Evolutionary conservation across 2,113 vertebrate genomes (phyloP).

Genomic region (Prunella himalayana): DNA sequence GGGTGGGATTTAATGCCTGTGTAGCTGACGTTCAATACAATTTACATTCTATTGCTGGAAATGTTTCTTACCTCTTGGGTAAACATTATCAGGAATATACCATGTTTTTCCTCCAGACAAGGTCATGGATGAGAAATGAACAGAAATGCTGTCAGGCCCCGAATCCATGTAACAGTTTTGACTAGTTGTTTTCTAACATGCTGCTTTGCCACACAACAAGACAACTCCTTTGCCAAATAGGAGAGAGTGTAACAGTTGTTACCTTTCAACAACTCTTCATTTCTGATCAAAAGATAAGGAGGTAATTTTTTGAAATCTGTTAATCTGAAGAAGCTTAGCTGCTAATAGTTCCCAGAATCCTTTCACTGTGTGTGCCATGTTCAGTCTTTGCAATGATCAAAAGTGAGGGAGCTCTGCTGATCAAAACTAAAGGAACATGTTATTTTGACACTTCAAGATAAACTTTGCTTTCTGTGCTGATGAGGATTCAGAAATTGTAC

Average conservation of each 20-base stretch:
- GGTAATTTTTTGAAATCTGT: conserved; percentile 67
- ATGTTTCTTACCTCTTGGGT: conserved; percentile 29
- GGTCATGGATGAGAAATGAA: conserved; percentile 35
- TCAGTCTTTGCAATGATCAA: conserved; percentile 68
- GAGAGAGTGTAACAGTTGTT: conserved; percentile 65
- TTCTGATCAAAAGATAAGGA: conserved; percentile 69
- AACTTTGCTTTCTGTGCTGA: conserved; percentile 13
- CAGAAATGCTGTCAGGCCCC: conserved; percentile 33
- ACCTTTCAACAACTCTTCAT: conserved; percentile 73
- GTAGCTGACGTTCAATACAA: not conserved
- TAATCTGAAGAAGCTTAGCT: conserved; percentile 65
- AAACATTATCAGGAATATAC: not conserved
- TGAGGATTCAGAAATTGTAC: conserved; percentile 16
- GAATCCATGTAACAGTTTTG: conserved; percentile 55
- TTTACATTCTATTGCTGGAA: not conserved
- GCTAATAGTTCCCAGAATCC: conserved; percentile 65
- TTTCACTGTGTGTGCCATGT: conserved; percentile 7
- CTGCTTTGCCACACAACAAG: conserved; percentile 64
- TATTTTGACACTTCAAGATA: conserved; percentile 59
- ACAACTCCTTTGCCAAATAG: conserved; percentile 60
- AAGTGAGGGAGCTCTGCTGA: conserved; percentile 60
- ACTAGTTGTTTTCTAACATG: conserved; percentile 57
- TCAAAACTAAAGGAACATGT: conserved; percentile 63
- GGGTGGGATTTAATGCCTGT: not conserved
- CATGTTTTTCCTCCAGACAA: conserved; percentile 12